These are phyloP conservation scores for Zootoca vivipara DNA, from an alignment of 2,113 vertebrate species.

Conservation along the genomic window DNA sequence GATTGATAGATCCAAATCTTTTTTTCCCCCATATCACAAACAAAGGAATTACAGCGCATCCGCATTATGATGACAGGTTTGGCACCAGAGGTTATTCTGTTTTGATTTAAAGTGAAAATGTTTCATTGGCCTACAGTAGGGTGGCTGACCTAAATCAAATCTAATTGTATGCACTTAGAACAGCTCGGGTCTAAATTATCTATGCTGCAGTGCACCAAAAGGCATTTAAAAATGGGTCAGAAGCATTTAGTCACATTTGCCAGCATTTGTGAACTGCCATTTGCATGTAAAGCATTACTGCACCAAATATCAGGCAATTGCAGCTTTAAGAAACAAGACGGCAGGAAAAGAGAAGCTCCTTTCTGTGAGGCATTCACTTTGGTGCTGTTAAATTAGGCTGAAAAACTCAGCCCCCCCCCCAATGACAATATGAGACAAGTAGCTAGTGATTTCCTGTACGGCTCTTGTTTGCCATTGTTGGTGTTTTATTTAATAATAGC, in stretches of 20 bases:
- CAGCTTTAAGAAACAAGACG: conserved; percentile 50
- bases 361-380: conserved; percentile 46
- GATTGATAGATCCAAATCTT: conserved; percentile 31
- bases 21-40: neutral
- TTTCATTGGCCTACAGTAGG: conserved; percentile 16
- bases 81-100: conserved; percentile 5
- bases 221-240: conserved; percentile 44
- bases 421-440: conserved; percentile 33
- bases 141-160: conserved; percentile 65
- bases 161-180: conserved; percentile 58
- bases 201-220: conserved; percentile 40
- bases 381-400: conserved; percentile 58
- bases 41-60: conserved; percentile 28
- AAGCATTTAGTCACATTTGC: conserved; percentile 53
- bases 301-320: conserved; percentile 40
- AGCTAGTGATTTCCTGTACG: neutral
- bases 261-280: conserved; percentile 62
- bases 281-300: conserved; percentile 58
- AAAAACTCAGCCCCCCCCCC: conserved; percentile 34
- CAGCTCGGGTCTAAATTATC: conserved; percentile 63
- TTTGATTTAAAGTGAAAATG: conserved; percentile 61
- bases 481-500: conserved; percentile 36
- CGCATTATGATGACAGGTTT: conserved; percentile 25
- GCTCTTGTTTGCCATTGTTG: conserved; percentile 14
- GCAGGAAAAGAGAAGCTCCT: conserved; percentile 40